Evolutionary conservation across 2,113 vertebrate genomes (phyloP).

Genomic region (Anas platyrhynchos): DNA sequence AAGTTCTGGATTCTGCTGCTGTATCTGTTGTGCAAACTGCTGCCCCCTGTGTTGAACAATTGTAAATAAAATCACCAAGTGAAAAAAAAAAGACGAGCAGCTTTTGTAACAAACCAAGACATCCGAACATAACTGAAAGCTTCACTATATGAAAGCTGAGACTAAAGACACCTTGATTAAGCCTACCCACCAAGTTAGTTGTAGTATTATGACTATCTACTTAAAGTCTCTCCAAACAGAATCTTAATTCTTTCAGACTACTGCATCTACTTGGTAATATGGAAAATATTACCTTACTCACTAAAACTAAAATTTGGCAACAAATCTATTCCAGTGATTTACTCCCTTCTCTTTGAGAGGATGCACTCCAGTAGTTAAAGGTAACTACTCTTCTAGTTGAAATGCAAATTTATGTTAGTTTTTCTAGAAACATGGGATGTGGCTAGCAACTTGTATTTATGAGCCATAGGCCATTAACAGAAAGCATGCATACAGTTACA

Average conservation of each 20-base stretch:
- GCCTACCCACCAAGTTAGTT: background rate
- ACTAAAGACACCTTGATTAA: background rate
- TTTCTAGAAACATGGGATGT: background rate
- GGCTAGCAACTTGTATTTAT: background rate
- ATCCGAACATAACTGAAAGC: background rate
- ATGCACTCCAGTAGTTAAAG: background rate
- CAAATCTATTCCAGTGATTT: background rate
- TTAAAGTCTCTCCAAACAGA: background rate
- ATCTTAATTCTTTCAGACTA: background rate
- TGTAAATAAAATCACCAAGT: conserved; percentile 1
- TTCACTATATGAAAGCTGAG: background rate
- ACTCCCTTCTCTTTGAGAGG: background rate
- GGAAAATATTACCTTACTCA: background rate
- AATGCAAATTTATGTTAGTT: background rate
- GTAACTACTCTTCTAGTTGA: background rate
- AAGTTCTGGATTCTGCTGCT: conserved; percentile 97
- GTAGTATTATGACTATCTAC: background rate
- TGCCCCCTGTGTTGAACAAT: conserved; percentile 85
- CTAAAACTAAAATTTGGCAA: background rate
- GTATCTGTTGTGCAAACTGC: conserved; percentile 98
- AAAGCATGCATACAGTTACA: background rate
- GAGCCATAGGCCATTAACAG: background rate
- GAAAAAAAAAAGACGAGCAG: background rate
- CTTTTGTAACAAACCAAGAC: background rate
- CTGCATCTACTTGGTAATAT: background rate